Evolutionary conservation across 1,140 invertebrate genomes (phyloP).

Genomic region (Cotesia chilonis): DNA sequence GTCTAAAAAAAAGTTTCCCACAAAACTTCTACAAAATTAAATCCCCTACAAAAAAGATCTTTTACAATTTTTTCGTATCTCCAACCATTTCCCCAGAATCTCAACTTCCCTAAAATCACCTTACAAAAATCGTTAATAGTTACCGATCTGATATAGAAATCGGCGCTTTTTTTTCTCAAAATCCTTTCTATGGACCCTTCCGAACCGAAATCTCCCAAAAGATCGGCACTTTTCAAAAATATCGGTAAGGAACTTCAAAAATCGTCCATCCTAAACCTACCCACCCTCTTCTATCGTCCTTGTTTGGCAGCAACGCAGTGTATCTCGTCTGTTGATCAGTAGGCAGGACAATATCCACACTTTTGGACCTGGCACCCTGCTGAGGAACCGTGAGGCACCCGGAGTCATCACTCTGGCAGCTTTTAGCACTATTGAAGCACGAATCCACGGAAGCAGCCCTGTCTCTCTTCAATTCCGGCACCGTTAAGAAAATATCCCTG

Average conservation of each 20-base stretch:
- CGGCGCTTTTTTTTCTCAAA: no score
- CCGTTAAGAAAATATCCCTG: constrained; percentile 80
- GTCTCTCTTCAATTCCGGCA: constrained; percentile 83
- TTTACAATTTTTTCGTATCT: no score
- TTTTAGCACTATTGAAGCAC: constrained; percentile 76
- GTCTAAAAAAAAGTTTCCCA: no score
- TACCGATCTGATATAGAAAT: no score
- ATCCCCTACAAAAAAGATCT: no score
- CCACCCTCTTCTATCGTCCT: constrained; percentile 59
- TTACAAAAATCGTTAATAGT: no score
- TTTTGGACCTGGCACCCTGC: constrained; percentile 79
- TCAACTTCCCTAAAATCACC: no score
- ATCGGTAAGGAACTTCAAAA: constrained; percentile 27
- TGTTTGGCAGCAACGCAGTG: constrained; percentile 72
- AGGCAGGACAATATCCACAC: constrained; percentile 89
- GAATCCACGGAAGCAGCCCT: constrained; percentile 86
- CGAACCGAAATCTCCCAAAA: no score
- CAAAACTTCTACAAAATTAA: no score
- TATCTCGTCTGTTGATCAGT: constrained; percentile 86
- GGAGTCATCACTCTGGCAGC: constrained; percentile 73
- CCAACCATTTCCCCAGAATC: no score
- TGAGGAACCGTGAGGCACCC: constrained; percentile 75
- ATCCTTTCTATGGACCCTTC: no score
- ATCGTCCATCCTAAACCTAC: constrained; percentile 45
- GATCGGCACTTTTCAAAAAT: not conserved